Percentiles rank a stretch among this genome's conserved stretches.
Evolutionary conservation across 1,140 invertebrate genomes (phyloP).

Genomic region (Bombus pascuorum): DNA sequence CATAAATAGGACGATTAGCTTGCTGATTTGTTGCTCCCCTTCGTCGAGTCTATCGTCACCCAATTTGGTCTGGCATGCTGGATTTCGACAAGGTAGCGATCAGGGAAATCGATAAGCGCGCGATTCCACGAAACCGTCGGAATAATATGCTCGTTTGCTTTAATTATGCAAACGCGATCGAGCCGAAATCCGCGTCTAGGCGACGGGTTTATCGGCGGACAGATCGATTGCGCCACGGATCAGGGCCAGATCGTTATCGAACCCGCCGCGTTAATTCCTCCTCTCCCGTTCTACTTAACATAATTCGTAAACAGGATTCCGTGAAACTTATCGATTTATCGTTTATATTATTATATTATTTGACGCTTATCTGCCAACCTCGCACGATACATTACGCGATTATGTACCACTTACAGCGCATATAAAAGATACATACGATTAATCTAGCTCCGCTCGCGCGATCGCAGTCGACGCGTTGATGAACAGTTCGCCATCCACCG

Average conservation of each 20-base stretch:
- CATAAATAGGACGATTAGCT: conserved; percentile 67
- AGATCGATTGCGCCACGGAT: conserved; percentile 31
- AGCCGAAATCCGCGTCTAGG: conserved; percentile 27
- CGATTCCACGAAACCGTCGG: conserved; percentile 17
- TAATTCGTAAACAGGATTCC: conserved; percentile 25
- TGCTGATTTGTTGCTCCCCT: conserved; percentile 58
- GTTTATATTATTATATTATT: too few relatives aligned
- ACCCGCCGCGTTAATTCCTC: conserved; percentile 15
- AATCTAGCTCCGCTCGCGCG: background rate
- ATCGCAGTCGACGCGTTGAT: background rate
- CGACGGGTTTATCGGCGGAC: conserved; percentile 15
- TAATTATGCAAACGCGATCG: conserved; percentile 43
- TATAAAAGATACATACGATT: conserved; percentile 27
- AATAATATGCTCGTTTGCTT: conserved; percentile 40
- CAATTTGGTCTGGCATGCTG: conserved; percentile 14
- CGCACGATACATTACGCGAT: conserved; percentile 32
- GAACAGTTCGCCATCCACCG: conserved; percentile 4
- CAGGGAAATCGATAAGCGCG: conserved; percentile 29
- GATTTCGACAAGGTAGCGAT: background rate
- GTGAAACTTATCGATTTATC: background rate
- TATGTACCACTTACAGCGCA: conserved; percentile 23
- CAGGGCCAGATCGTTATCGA: conserved; percentile 22
- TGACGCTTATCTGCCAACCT: background rate
- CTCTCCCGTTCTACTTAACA: conserved; percentile 11
- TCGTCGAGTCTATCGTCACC: conserved; percentile 53